phyloP scores from a whole-genome alignment of 1,140 invertebrate species.

The Patella vulgata region DNA sequence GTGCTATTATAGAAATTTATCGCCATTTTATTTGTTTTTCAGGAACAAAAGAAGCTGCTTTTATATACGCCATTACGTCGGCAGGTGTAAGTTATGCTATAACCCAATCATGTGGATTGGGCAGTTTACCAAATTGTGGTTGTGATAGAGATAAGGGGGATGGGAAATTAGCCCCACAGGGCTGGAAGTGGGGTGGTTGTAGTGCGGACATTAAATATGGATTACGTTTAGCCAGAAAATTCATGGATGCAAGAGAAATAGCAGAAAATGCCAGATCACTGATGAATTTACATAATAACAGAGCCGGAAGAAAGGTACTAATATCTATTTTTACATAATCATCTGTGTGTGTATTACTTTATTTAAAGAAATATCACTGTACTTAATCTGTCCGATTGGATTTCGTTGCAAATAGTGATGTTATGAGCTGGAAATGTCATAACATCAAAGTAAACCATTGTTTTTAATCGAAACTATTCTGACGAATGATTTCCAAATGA shows the following conservation, averaged over 20 bases:
- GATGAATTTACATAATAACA: constrained; percentile 96
- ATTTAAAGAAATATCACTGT: too few relatives aligned
- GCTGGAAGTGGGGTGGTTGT: constrained; percentile 68
- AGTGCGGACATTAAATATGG: constrained; percentile 73
- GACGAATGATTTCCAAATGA: too few relatives aligned
- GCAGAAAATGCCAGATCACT: constrained; percentile 78
- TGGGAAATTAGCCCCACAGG: constrained; percentile 39
- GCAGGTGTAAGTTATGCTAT: constrained; percentile 86
- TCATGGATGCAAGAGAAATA: constrained; percentile 70
- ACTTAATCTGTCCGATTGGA: too few relatives aligned
- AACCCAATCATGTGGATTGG: constrained; percentile 86
- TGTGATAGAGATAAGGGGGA: constrained; percentile 71
- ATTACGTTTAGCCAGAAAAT: constrained; percentile 69
- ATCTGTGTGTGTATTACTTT: too few relatives aligned
- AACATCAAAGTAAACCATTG: too few relatives aligned
- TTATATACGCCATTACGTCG: constrained; percentile 73
- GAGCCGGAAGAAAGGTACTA: constrained; percentile 87
- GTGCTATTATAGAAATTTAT: too few relatives aligned
- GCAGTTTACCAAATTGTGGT: constrained; percentile 84
- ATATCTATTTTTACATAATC: constrained; percentile 38
- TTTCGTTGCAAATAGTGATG: too few relatives aligned
- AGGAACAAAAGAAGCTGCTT: constrained; percentile 73
- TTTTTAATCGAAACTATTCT: too few relatives aligned
- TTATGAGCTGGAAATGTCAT: too few relatives aligned
- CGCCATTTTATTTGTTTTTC: constrained; percentile 33